Evolutionary conservation across 2,888 invertebrate species (phyloP).

Genomic region (Pyrochroa serraticornis): DNA sequence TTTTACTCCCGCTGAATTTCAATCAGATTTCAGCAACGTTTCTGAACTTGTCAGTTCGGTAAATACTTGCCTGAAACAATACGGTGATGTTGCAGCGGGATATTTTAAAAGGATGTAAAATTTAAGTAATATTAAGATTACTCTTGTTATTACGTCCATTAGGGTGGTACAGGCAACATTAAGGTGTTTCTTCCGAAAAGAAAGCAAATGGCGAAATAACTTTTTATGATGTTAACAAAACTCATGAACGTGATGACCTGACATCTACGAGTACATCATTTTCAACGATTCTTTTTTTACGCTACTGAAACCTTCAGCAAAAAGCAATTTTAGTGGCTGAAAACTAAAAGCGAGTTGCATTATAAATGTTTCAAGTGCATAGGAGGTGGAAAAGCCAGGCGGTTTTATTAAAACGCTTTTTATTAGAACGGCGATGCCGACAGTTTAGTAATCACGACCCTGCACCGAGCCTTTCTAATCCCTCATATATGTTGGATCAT

Average conservation of each 20-base stretch:
- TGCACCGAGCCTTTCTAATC: too few species aligned
- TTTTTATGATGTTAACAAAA: slow-evolving; percentile 25
- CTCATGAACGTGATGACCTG: slow-evolving; percentile 24
- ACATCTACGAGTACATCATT: slow-evolving; percentile 30
- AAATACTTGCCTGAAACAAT: slow-evolving; percentile 40
- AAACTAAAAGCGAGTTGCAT: slow-evolving; percentile 26
- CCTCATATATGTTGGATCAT: too few species aligned
- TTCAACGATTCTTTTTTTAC: slow-evolving; percentile 31
- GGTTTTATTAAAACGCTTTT: not conserved
- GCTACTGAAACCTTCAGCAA: slow-evolving; percentile 31
- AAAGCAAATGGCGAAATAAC: slow-evolving; percentile 9
- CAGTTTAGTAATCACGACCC: too few species aligned
- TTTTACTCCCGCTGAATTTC: slow-evolving; percentile 51
- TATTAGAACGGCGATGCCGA: not conserved
- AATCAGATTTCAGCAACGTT: slow-evolving; percentile 46
- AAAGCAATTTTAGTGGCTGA: slow-evolving; percentile 32
- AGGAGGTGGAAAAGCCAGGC: not conserved
- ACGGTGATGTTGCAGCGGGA: slow-evolving; percentile 9
- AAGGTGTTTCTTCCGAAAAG: slow-evolving; percentile 8
- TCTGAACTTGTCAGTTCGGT: slow-evolving; percentile 45
- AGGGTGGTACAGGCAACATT: not conserved
- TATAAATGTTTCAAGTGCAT: slow-evolving; percentile 14
- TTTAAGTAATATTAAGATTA: too few species aligned
- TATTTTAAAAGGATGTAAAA: too few species aligned
- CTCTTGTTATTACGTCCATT: too few species aligned